Conservation (phyloP, 2,797 vertebrate genomes). For the Aeoliscus strigatus region DNA sequence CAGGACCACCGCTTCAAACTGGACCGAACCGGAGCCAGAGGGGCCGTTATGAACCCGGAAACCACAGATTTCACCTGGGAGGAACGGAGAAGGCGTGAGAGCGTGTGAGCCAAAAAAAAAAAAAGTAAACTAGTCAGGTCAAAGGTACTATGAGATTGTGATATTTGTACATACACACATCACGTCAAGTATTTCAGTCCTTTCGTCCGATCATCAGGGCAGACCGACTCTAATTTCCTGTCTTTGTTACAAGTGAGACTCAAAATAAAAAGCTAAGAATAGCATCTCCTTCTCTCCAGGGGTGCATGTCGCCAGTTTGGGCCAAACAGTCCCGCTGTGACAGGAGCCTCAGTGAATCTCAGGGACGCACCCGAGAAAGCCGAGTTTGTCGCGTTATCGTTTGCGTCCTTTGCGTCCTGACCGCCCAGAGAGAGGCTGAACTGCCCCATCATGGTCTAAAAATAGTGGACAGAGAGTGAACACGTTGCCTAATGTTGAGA, state of each 20-base stretch:
- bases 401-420: too few species aligned
- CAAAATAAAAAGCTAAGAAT: constrained; percentile 25
- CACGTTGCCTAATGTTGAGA: constrained; percentile 47
- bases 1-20: constrained; percentile 95
- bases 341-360: constrained; percentile 29
- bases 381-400: constrained; percentile 44
- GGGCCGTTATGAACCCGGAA: constrained; percentile 95
- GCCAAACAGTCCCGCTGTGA: constrained; percentile 39
- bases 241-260: constrained; percentile 15
- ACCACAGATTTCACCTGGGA: constrained; percentile 92
- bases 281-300: constrained; percentile 16
- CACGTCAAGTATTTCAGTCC: too few species aligned
- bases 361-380: constrained; percentile 33
- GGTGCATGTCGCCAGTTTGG: constrained; percentile 19
- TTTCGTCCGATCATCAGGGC: too few species aligned
- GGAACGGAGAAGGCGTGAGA: background rate
- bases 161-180: too few species aligned
- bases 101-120: too few species aligned
- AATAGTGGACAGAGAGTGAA: constrained; percentile 57
- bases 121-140: too few species aligned
- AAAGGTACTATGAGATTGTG: too few species aligned
- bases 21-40: constrained; percentile 76
- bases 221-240: too few species aligned
- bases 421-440: constrained; percentile 48
- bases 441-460: constrained; percentile 63